phyloP scores from a whole-genome alignment of 2,113 vertebrate genomes.

The Ia io region DNA sequence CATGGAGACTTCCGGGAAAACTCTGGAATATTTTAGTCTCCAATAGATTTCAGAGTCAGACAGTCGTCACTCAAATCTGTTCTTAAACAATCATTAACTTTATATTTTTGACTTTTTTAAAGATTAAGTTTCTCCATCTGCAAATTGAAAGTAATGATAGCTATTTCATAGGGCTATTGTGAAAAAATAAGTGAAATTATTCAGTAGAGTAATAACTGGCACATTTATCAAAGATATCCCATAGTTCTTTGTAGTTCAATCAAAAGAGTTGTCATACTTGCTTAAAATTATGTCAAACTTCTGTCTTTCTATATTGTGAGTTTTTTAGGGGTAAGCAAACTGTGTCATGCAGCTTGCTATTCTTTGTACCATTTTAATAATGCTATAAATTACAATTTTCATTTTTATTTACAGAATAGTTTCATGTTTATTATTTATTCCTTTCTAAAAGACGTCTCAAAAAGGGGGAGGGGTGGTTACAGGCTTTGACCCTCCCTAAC shows the following conservation, averaged over 20 bases:
- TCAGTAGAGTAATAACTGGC: background rate
- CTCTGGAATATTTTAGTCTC: background rate
- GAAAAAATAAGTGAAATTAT: background rate
- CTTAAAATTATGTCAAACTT: background rate
- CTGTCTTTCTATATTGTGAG: background rate
- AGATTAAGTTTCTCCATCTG: background rate
- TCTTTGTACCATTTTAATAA: background rate
- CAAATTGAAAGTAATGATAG: background rate
- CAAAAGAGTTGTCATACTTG: background rate
- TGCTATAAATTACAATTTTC: background rate
- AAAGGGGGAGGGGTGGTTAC: background rate
- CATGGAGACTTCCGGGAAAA: background rate
- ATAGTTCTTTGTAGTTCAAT: background rate
- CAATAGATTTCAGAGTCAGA: background rate
- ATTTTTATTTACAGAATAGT: background rate
- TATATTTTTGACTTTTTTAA: background rate
- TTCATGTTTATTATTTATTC: background rate
- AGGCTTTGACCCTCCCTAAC: background rate
- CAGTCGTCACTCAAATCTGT: background rate
- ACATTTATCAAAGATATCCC: background rate
- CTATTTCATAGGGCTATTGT: background rate
- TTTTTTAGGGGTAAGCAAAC: background rate
- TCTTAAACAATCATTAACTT: background rate
- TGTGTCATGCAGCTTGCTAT: background rate
- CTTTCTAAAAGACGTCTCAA: background rate